Evolutionary conservation across 2,797 vertebrate genomes (phyloP), one percentile per base, ranked within the genome.

Genomic region (Argyrosomus regius): DNA sequence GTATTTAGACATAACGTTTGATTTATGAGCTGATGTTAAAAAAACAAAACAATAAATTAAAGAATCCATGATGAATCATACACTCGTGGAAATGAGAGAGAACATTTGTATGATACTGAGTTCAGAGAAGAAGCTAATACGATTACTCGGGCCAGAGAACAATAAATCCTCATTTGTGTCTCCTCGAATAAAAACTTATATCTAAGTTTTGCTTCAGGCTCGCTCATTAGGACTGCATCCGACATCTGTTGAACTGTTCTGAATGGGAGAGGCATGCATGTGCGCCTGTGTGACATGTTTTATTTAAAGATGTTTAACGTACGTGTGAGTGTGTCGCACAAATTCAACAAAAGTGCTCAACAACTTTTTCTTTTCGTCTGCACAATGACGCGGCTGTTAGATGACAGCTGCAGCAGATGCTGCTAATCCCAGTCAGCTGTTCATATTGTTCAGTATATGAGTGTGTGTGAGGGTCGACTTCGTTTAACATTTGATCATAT

Each of bases 401-500:
- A 59, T n/a, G 58, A 70, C 87, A 90, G 81, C 82, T 89, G 88
- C 67, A 79, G 71, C 71, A 77, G 66, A 83, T 76, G 72, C 54
- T 72, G 26, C 7, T 83, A 80, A 87, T 72, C 64, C 75, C 57
- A 35, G 26, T 77, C 84, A 82, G 83, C 80, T 85, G 87, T 59
- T 83, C 46, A 63, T 72, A n/a, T 71, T 8, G 8, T 52, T 78
- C 69, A 62, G 5, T 61, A 49, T 73, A 6, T 3, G 35, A 24
- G 24, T 10, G 16, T 53, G 16, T 53, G 13, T 49, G 43, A 61
- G 59, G 41, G 7, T 68, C 46, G 31, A 63, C 52, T 61, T 63
- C 20, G 61, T 60, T 54, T 20, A 67, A 74, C 46, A 56, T 52
- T 45, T 49, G 28, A 61, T 70, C 26, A 39, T 63, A 4, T 50